Conservation (phyloP, 2,797 vertebrate species). For the Oreochromis mossambicus region DNA sequence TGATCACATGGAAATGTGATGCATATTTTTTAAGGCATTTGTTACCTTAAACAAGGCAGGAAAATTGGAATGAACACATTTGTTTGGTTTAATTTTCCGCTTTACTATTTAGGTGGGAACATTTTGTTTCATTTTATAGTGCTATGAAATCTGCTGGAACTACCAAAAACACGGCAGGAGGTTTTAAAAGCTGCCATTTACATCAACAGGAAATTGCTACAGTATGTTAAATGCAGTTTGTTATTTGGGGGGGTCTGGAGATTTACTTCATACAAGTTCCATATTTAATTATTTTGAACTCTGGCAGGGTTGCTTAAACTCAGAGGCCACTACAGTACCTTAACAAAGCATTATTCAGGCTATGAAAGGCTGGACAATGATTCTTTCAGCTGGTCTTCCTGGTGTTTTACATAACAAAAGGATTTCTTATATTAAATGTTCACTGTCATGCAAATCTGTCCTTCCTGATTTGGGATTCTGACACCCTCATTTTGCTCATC, state of each 20-base stretch:
- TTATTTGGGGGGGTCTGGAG: background rate
- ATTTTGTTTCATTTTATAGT: conserved; percentile 7
- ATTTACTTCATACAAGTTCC: background rate
- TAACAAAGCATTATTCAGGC: conserved; percentile 58
- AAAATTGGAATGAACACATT: background rate
- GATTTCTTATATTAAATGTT: conserved; percentile 37
- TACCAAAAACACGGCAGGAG: conserved; percentile 1
- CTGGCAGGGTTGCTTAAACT: conserved; percentile 4
- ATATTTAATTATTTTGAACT: background rate
- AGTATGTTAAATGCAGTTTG: conserved; percentile 53
- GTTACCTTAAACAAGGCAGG: background rate
- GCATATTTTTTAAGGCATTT: background rate
- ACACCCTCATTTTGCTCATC: background rate
- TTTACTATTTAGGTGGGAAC: background rate
- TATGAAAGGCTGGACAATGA: conserved; percentile 43
- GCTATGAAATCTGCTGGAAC: conserved; percentile 29
- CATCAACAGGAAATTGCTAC: conserved; percentile 54
- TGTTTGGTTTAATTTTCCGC: background rate
- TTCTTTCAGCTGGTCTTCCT: conserved; percentile 57
- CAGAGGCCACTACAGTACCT: background rate
- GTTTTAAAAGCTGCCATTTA: conserved; percentile 36
- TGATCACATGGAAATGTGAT: background rate
- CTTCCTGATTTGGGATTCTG: conserved; percentile 17
- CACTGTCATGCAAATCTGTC: conserved; percentile 64
- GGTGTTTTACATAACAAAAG: conserved; percentile 66